Evolutionary conservation across 1,140 invertebrate species (phyloP), one percentile per base, ranked within the genome.

Genomic region (Aradophagus sp.): DNA sequence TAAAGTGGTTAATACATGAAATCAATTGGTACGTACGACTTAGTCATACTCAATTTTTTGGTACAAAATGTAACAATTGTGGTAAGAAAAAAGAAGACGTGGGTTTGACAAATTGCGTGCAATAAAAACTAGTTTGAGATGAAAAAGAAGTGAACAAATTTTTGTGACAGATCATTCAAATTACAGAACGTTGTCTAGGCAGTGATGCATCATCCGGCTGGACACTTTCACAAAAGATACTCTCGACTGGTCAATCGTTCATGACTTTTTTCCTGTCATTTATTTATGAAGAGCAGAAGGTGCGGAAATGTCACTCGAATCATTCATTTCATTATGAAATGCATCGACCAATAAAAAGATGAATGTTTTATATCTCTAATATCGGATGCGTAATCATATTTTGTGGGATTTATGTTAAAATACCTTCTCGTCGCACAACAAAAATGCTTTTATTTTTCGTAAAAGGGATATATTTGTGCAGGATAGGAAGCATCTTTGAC

Each of bases 221-320:
- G 67, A 70, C 67, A 63, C 8, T 14, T 38, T 3, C 2, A 63
- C 52, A 70, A 70, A 48, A 41, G 34, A 27, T 23, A 31, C 41
- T 68, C 65, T 61, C 55, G 19, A 61, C 53, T 32, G 48, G 65
- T 68, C 65, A 68, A 59, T 58, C 55, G 48, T 61, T 59, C 38
- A 34, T 58, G 39, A 44, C 6, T 39, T 50, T 67, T 59, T 68
- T 52, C 52, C 8, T 15, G 11, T 19, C 36, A 44, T 47, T 52
- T 38, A 62, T 35, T 34, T 36, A 15, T 29, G 19, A 1, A 1
- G 13, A 48, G 36, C 58, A 62, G 47, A 62, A 52, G 58, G 58
- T 15, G 16, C 34, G 42, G 34, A 45, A 47, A 13, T 47, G 26
- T 38, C 53, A 55, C 8, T 31, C 20, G 20, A 23, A 23, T n/a